These are phyloP conservation scores for Endotricha flammealis DNA, from an alignment of 2,888 invertebrate genomes.

Conservation along the genomic window DNA sequence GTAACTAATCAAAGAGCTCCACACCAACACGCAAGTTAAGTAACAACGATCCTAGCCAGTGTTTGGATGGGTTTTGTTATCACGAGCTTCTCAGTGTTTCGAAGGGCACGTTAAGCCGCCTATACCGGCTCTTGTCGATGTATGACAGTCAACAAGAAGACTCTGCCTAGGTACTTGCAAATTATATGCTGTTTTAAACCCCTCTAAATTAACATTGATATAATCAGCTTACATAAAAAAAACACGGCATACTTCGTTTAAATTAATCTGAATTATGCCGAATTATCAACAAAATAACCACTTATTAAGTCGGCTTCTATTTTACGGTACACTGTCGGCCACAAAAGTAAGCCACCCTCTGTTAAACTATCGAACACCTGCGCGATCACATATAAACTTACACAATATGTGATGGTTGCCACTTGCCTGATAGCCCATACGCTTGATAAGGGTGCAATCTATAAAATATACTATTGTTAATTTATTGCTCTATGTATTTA, in stretches of 20 bases:
- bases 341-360: constrained; percentile 58
- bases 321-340: constrained; percentile 56
- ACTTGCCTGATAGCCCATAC: constrained; percentile 32
- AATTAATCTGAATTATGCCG: constrained; percentile 44
- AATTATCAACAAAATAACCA: constrained; percentile 61
- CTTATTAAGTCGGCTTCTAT: constrained; percentile 65
- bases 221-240: constrained; percentile 17
- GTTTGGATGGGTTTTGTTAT: too few species aligned
- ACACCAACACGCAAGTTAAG: too few species aligned
- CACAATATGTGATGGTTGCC: constrained; percentile 49
- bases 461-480: too few species aligned
- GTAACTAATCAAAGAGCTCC: too few species aligned
- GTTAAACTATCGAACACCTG: constrained; percentile 59
- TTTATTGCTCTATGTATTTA: too few species aligned
- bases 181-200: too few species aligned
- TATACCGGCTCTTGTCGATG: too few species aligned
- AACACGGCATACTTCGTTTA: constrained; percentile 29
- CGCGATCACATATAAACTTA: constrained; percentile 61
- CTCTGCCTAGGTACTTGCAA: too few species aligned
- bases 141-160: too few species aligned
- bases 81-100: too few species aligned
- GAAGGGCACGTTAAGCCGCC: too few species aligned
- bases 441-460: constrained; percentile 22
- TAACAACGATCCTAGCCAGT: too few species aligned
- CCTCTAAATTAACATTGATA: background rate